A percentile compares a stretch with the other conserved stretches of the same genome.
These are phyloP conservation scores for Mylabris sibirica DNA, from an alignment of 2,888 invertebrate species.

Conservation along the genomic window DNA sequence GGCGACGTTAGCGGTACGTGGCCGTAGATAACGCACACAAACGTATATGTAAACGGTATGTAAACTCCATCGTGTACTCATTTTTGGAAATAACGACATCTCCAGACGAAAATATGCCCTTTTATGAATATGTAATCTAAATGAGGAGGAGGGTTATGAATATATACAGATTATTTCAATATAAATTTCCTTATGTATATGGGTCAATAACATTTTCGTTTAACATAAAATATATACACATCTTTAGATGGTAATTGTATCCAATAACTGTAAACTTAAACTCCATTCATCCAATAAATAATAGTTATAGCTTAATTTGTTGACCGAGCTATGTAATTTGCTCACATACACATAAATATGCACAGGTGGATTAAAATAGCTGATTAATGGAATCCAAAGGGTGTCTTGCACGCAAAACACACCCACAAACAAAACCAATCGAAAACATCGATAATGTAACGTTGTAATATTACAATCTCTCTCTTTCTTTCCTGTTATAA, in stretches of 20 bases:
- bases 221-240: background rate
- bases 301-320: constrained; percentile 34
- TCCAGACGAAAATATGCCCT: constrained; percentile 29
- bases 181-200: background rate
- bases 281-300: constrained; percentile 29
- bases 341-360: constrained; percentile 11
- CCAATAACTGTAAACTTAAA: background rate
- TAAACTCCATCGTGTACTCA: constrained; percentile 25
- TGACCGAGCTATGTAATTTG: constrained; percentile 29
- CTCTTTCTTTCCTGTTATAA: no score
- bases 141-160: no score
- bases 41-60: constrained; percentile 19
- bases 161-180: background rate
- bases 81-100: constrained; percentile 26
- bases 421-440: background rate
- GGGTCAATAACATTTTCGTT: no score
- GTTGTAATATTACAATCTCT: background rate
- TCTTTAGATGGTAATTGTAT: background rate
- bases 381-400: constrained; percentile 24
- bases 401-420: constrained; percentile 27
- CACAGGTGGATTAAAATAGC: constrained; percentile 21
- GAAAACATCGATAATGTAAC: background rate
- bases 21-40: constrained; percentile 32
- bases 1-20: constrained; percentile 36
- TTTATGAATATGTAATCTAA: constrained; percentile 23